Conservation (phyloP, 2,113 vertebrate species). For the Cyanoderma ruficeps region DNA sequence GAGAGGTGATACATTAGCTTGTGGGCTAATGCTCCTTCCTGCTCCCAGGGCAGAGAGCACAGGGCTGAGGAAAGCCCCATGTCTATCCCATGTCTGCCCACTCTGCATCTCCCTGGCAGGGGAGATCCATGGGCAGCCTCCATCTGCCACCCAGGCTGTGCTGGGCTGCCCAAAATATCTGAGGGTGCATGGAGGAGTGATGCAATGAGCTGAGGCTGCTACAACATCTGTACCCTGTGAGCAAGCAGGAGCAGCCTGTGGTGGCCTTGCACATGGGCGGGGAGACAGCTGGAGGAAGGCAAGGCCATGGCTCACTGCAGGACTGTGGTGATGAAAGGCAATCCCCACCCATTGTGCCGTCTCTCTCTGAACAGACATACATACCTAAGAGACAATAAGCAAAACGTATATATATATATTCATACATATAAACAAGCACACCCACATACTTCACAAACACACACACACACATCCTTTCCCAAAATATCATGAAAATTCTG, state of each 20-base stretch:
- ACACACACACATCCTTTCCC: not conserved
- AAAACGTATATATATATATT: not conserved
- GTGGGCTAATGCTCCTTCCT: not conserved
- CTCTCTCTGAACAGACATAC: not conserved
- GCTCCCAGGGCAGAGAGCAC: not conserved
- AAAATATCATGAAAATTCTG: not conserved
- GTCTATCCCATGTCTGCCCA: not conserved
- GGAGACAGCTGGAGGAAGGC: not conserved
- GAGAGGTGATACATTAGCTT: not conserved
- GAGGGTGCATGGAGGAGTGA: accelerated
- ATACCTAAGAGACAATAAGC: not conserved
- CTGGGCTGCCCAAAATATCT: accelerated
- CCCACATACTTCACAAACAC: not conserved
- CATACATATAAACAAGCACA: not conserved
- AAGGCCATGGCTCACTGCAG: not conserved
- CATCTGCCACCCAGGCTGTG: accelerated
- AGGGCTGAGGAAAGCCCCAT: not conserved
- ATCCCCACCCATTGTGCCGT: not conserved
- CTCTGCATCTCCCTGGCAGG: not conserved
- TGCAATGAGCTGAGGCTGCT: not conserved
- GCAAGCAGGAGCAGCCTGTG: not conserved
- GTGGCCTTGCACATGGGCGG: accelerated
- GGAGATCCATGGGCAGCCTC: not conserved
- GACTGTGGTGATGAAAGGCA: not conserved
- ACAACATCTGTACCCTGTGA: not conserved